A percentile compares a stretch with the other conserved stretches of the same genome.
phyloP scores from a whole-genome alignment of 2,797 vertebrate genomes.

The Gymnocypris eckloni region DNA sequence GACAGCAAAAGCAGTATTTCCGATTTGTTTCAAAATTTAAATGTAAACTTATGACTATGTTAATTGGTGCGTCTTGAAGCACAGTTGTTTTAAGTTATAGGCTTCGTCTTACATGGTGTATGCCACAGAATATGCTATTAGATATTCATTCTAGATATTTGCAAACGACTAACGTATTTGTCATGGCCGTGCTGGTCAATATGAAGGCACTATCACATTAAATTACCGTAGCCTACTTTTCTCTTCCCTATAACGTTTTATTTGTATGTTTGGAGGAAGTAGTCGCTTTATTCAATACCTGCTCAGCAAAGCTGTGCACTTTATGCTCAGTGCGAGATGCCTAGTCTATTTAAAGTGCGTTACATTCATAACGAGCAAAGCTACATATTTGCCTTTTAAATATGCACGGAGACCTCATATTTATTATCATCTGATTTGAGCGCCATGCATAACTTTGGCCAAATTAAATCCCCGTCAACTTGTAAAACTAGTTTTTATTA shows the following conservation, averaged over 20 bases:
- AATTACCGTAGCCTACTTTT: not conserved
- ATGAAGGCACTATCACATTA: not conserved
- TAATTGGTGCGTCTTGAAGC: not conserved
- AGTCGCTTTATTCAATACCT: not conserved
- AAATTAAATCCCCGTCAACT: not conserved
- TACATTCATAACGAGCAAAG: conserved; percentile 7
- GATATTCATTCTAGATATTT: not conserved
- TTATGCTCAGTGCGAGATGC: not conserved
- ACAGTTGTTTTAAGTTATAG: not conserved
- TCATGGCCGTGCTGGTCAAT: not conserved
- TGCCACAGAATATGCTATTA: not conserved
- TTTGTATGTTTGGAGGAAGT: not conserved
- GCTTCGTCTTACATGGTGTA: not conserved
- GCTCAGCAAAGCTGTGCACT: conserved; percentile 13
- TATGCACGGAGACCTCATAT: not conserved
- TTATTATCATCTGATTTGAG: not conserved
- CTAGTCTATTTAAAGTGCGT: not conserved
- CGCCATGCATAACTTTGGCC: not conserved
- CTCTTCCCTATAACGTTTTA: not conserved
- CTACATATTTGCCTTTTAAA: not conserved
- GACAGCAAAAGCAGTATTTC: not conserved
- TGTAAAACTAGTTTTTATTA: conserved; percentile 9
- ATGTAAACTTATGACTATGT: not conserved
- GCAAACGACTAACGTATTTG: not conserved
- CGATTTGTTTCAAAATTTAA: not conserved